phyloP scores from a whole-genome alignment of 2,888 invertebrate genomes.

The Catocala sponsa region DNA sequence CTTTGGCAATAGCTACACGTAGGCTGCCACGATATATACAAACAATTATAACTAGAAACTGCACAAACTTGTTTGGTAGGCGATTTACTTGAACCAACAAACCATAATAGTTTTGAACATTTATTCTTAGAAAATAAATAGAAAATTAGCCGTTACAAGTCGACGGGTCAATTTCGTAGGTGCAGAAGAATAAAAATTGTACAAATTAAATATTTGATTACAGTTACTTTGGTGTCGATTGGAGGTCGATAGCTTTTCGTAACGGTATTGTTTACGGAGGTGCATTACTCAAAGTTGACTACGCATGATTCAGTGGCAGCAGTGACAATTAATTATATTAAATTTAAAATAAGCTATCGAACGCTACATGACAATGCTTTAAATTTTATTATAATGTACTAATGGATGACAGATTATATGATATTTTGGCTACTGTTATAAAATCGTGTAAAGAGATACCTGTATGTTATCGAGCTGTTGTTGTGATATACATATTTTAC shows the following conservation, averaged over 20 bases:
- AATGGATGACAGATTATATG: no score
- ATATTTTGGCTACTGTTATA: no score
- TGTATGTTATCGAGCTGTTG: no score
- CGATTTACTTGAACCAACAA: conserved; percentile 19
- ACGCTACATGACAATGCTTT: neutral
- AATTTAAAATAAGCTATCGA: neutral
- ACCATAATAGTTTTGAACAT: conserved; percentile 36
- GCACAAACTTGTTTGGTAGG: conserved; percentile 32
- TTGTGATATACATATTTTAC: no score
- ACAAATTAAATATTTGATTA: conserved; percentile 81
- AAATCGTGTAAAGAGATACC: no score
- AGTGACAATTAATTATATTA: neutral
- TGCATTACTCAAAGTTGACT: conserved; percentile 44
- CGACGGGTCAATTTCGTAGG: conserved; percentile 64
- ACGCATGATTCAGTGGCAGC: conserved; percentile 24
- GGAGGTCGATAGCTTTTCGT: conserved; percentile 69
- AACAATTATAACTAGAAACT: conserved; percentile 29
- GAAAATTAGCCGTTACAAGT: conserved; percentile 46
- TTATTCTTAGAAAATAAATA: conserved; percentile 25
- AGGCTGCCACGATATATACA: conserved; percentile 6
- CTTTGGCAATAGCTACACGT: conserved; percentile 22
- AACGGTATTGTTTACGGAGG: conserved; percentile 61
- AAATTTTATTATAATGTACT: no score
- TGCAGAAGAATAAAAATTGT: conserved; percentile 64
- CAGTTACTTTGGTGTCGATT: conserved; percentile 80